A percentile compares a stretch with the other conserved stretches of the same genome.
phyloP scores from a whole-genome alignment of 2,113 vertebrate genomes.

The Felis chaus region DNA sequence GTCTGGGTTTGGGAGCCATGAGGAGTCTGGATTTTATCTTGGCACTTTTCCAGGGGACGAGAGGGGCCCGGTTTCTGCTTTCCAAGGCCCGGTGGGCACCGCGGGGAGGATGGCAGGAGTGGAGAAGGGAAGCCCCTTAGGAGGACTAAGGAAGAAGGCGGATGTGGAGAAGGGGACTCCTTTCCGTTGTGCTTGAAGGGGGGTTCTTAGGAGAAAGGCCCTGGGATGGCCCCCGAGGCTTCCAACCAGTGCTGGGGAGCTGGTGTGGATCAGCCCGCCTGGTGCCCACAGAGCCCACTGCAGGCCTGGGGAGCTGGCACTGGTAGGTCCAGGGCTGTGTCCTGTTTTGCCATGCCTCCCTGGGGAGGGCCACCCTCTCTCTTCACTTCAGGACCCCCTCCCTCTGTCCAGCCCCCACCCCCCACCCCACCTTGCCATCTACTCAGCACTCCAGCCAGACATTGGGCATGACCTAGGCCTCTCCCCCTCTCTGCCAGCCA shows the following conservation, averaged over 20 bases:
- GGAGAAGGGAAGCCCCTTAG: neutral
- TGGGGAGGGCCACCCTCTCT: neutral
- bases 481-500: too few species aligned
- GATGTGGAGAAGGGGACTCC: too few species aligned
- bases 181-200: neutral
- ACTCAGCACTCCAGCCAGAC: neutral
- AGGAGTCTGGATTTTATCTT: neutral
- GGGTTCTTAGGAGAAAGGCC: neutral
- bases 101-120: neutral
- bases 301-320: neutral
- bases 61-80: neutral
- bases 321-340: accelerated
- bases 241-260: neutral
- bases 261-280: neutral
- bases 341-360: neutral
- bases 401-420: neutral
- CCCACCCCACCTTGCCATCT: too few species aligned
- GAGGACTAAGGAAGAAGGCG: neutral
- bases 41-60: neutral
- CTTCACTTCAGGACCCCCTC: neutral
- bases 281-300: neutral
- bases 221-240: neutral
- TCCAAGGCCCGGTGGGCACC: neutral
- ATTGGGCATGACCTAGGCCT: neutral
- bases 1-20: neutral